phyloP scores from a whole-genome alignment of 2,888 invertebrate species.

The Ligdia adustata region DNA sequence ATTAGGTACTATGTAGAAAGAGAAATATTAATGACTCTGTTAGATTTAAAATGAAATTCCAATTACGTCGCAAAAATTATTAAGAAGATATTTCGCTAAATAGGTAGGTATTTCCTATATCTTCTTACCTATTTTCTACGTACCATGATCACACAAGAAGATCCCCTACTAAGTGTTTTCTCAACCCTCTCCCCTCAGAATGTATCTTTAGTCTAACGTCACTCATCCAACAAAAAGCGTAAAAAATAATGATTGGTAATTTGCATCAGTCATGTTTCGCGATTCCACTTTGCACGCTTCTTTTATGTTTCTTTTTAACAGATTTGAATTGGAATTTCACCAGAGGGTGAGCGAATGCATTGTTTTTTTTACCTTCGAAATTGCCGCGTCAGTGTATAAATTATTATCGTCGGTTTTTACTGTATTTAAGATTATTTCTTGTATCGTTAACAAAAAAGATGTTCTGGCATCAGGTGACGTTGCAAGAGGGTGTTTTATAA shows the following conservation, averaged over 20 bases:
- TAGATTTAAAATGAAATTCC: too few species aligned
- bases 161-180: neutral
- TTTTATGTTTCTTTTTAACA: constrained; percentile 26
- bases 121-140: too few species aligned
- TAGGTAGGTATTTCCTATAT: too few species aligned
- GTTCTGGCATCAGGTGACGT: constrained; percentile 16
- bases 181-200: constrained; percentile 16
- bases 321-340: constrained; percentile 35
- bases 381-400: constrained; percentile 18
- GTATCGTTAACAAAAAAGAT: constrained; percentile 19
- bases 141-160: too few species aligned
- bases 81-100: too few species aligned
- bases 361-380: constrained; percentile 29
- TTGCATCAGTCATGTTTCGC: constrained; percentile 34
- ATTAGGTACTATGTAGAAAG: too few species aligned
- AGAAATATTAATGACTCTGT: too few species aligned
- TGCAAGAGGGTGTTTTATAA: constrained; percentile 9
- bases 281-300: constrained; percentile 26
- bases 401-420: constrained; percentile 17
- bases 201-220: constrained; percentile 11
- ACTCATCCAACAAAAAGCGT: constrained; percentile 26
- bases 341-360: constrained; percentile 32
- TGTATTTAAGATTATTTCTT: constrained; percentile 17
- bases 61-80: too few species aligned
- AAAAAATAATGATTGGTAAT: constrained; percentile 32